Percentiles rank a stretch among this genome's conserved stretches.
These are phyloP conservation scores for Pseudochromis fuscus DNA, from an alignment of 2,797 vertebrate species.

Conservation along the genomic window DNA sequence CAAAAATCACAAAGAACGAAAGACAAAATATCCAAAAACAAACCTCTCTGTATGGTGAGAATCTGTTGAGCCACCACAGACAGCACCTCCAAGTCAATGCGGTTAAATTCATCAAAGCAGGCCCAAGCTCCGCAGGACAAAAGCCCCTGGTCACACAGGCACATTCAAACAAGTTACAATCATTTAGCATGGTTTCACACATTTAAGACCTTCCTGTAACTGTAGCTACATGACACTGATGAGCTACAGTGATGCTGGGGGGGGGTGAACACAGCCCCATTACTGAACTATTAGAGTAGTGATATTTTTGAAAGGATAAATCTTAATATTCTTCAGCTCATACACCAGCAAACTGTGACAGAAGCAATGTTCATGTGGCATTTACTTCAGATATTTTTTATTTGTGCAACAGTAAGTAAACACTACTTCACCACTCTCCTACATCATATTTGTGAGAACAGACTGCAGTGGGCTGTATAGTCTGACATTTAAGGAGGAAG, in stretches of 20 bases:
- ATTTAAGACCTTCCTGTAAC: slow-evolving; percentile 1
- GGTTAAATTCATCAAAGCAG: slow-evolving; percentile 97
- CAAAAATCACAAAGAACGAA: slow-evolving; percentile 37
- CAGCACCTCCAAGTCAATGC: slow-evolving; percentile 95
- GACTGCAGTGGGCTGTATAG: neutral
- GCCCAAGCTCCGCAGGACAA: slow-evolving; percentile 94
- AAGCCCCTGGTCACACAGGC: slow-evolving; percentile 83
- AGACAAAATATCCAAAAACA: slow-evolving; percentile 12
- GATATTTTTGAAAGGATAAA: slow-evolving; percentile 16
- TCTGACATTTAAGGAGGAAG: slow-evolving; percentile 14
- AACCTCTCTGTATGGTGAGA: slow-evolving; percentile 95
- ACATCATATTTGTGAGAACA: slow-evolving; percentile 6
- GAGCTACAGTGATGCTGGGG: neutral
- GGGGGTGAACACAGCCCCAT: neutral
- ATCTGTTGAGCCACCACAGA: slow-evolving; percentile 97
- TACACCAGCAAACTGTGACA: neutral
- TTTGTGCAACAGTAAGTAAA: neutral
- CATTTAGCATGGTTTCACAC: neutral
- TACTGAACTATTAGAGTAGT: neutral
- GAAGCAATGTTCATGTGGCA: neutral
- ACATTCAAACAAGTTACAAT: slow-evolving; percentile 2
- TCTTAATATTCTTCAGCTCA: neutral
- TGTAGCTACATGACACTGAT: slow-evolving; percentile 11
- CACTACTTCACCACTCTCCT: neutral
- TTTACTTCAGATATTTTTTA: neutral